Evolutionary conservation across 2,113 vertebrate species (phyloP).

Genomic region (Synodontis membranacea): DNA sequence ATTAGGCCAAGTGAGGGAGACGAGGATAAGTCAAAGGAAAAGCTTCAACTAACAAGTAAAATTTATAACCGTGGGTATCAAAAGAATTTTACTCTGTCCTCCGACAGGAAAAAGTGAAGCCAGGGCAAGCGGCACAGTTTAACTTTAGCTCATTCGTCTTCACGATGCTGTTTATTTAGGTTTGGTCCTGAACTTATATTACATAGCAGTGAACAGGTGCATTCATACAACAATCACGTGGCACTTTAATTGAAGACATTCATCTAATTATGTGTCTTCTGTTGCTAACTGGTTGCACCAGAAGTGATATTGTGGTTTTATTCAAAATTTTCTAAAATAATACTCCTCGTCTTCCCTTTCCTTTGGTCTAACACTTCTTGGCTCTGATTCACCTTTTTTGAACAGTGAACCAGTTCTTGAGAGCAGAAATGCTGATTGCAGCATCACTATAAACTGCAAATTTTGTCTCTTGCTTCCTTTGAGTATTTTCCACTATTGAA

Average conservation of each 20-base stretch:
- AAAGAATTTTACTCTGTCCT: constrained; percentile 1
- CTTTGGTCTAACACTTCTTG: too few species aligned
- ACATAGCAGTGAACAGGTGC: neutral
- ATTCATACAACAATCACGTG: neutral
- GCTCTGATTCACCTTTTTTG: too few species aligned
- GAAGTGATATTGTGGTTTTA: too few species aligned
- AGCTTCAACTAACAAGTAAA: constrained; percentile 47
- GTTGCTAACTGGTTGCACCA: neutral
- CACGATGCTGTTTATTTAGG: neutral
- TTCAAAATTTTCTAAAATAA: too few species aligned
- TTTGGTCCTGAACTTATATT: too few species aligned
- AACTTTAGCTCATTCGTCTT: neutral
- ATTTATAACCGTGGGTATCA: neutral
- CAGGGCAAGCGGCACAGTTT: neutral
- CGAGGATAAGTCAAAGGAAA: constrained; percentile 49
- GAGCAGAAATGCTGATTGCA: too few species aligned
- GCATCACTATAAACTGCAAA: too few species aligned
- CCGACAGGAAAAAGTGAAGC: neutral
- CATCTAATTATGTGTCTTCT: neutral
- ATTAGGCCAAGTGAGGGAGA: constrained; percentile 69
- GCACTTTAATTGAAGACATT: neutral
- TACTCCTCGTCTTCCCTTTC: too few species aligned
- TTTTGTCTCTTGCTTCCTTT: too few species aligned
- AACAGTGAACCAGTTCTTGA: too few species aligned
- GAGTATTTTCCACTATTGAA: too few species aligned